Conservation (phyloP, 2,113 vertebrate genomes). For the Sander lucioperca region DNA sequence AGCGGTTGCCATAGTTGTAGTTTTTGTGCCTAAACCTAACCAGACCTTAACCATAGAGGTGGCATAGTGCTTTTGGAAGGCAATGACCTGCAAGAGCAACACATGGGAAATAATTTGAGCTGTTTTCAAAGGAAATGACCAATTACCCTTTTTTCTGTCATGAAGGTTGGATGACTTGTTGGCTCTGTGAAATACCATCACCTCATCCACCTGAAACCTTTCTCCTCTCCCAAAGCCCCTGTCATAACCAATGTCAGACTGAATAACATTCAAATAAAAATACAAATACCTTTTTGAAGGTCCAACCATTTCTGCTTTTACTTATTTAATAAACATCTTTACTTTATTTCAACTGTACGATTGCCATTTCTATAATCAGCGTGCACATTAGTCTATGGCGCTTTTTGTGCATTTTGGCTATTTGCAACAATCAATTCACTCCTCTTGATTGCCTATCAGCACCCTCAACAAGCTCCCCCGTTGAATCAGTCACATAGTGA, state of each 20-base stretch:
- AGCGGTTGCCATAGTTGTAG: not conserved
- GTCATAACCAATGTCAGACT: not conserved
- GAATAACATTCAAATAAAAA: not conserved
- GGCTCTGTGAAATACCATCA: too few relatives aligned
- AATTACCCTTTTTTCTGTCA: not conserved
- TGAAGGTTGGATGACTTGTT: too few relatives aligned
- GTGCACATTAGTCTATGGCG: not conserved
- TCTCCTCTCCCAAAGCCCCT: not conserved
- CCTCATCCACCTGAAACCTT: too few relatives aligned
- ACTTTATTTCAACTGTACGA: not conserved
- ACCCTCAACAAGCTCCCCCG: not conserved
- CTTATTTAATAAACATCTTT: not conserved
- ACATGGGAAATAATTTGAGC: not conserved
- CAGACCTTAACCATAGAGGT: not conserved
- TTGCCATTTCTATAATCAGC: not conserved
- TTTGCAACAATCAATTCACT: constrained; percentile 27
- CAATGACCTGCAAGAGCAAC: not conserved
- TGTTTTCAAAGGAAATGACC: not conserved
- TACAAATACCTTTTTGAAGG: not conserved
- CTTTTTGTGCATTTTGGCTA: not conserved
- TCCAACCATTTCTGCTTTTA: not conserved
- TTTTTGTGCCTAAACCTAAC: not conserved
- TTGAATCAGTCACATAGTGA: not conserved
- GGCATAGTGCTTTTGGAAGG: not conserved
- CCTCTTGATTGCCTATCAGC: constrained; percentile 22